phyloP scores from a whole-genome alignment of 2,113 vertebrate species.

The Mohoua ochrocephala region DNA sequence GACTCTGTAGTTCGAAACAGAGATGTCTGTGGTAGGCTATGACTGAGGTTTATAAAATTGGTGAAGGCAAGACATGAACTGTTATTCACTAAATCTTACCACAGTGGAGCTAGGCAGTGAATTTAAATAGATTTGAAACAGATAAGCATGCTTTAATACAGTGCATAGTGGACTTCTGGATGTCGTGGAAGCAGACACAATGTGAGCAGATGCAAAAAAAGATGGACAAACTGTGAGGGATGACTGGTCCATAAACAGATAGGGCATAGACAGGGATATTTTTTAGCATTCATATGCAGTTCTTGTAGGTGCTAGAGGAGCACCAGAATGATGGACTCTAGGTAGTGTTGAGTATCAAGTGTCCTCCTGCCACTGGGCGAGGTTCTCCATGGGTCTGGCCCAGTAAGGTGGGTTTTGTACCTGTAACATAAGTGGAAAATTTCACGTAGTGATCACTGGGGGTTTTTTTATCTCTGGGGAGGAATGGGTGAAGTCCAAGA shows the following conservation, averaged over 20 bases:
- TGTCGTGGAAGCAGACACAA: neutral
- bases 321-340: neutral
- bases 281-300: neutral
- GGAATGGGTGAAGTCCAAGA: neutral
- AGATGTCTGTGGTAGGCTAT: neutral
- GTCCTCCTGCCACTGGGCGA: neutral
- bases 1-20: neutral
- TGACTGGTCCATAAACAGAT: neutral
- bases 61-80: neutral
- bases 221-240: neutral
- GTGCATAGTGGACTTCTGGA: neutral
- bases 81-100: neutral
- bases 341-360: neutral
- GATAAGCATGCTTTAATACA: neutral
- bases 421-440: neutral
- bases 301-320: neutral
- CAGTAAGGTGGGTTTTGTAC: neutral
- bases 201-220: neutral
- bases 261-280: neutral
- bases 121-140: neutral
- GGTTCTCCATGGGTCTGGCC: neutral
- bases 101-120: neutral
- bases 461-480: fast-evolving
- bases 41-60: neutral
- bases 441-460: fast-evolving